A percentile compares a stretch with the other conserved stretches of the same genome.
phyloP scores from a whole-genome alignment of 1,140 invertebrate species.

The Pseudomyrmex dendroicus region DNA sequence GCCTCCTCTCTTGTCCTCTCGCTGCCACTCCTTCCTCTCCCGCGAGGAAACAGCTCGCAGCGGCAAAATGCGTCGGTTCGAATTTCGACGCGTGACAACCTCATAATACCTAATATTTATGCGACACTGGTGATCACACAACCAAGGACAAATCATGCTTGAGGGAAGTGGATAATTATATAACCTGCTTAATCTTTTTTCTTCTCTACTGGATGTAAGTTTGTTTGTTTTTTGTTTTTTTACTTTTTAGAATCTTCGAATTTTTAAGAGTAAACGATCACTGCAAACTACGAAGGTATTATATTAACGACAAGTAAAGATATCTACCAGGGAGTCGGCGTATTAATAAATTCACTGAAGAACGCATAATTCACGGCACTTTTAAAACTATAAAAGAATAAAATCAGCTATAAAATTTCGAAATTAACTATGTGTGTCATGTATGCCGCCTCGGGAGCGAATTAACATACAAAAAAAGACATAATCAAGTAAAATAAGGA shows the following conservation, averaged over 20 bases:
- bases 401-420: not conserved
- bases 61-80: slow-evolving; percentile 27
- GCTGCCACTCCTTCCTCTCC: slow-evolving; percentile 1
- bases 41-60: slow-evolving; percentile 38
- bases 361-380: slow-evolving; percentile 35
- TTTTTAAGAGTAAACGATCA: too few relatives aligned
- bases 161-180: slow-evolving; percentile 50
- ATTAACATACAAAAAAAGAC: slow-evolving; percentile 60
- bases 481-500: slow-evolving; percentile 61
- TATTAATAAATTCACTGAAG: slow-evolving; percentile 22
- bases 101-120: slow-evolving; percentile 66
- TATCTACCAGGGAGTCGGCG: not conserved
- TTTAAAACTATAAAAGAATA: slow-evolving; percentile 6
- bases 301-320: not conserved
- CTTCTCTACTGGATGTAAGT: not conserved
- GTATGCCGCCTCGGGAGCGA: slow-evolving; percentile 29
- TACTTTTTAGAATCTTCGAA: too few relatives aligned
- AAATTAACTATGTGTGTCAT: slow-evolving; percentile 43
- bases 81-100: slow-evolving; percentile 57
- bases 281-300: too few relatives aligned
- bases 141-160: slow-evolving; percentile 42
- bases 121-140: slow-evolving; percentile 26
- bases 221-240: not conserved
- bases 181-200: slow-evolving; percentile 16
- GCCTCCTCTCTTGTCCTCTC: not conserved